Base-by-base conservation (phyloP, 1,140 invertebrate genomes). In the Scaptomyza graminum region DNA sequence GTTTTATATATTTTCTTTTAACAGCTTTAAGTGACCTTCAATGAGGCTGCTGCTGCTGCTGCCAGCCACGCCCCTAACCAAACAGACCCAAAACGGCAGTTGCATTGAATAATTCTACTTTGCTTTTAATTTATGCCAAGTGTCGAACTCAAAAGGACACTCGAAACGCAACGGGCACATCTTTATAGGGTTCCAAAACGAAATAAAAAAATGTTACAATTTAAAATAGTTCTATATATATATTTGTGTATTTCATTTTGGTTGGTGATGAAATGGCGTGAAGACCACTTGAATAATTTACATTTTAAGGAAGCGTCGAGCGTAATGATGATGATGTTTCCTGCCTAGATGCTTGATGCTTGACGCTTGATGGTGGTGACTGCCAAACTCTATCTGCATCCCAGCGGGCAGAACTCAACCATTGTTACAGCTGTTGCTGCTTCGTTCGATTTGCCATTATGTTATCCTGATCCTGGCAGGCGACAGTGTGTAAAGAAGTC, bases 201-300 rank as follows among this genome's bases (percentile, higher is more conserved):
- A 12, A 41, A 39, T 12, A 39, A 39, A 12, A 3, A 41, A 15
- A 44, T 16, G n/a, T 41, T 5, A 68, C 31, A 67, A 37, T 59
- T 31, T 59, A 16, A 78, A 83, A 82, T 82, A 82, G 79, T 82
- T 82, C 63, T 47, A 63, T 16, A 39, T n/a, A 34, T 28, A 41
- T 47, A 22, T 41, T 12, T n/a, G 9, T 37, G 18, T 41, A 18
- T 63, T 41, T 25, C 34, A 12, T 57, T 34, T 44, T 28, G 44
- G 46, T 44, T 47, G 18, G 41, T 34, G 47, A 22, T 37, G 57
- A 50, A 56, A 78, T 76, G 74, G 82, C 82, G 77, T 87, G 82
- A 85, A 85, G 74, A 78, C 82, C 82, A 87, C 82, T 85, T 85
- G 82, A 85, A 85, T 85, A 85, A 85, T 85, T 85, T 85, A 85